These are phyloP conservation scores for Sapajus apella DNA, from an alignment of 2,113 vertebrate species.

Conservation along the genomic window DNA sequence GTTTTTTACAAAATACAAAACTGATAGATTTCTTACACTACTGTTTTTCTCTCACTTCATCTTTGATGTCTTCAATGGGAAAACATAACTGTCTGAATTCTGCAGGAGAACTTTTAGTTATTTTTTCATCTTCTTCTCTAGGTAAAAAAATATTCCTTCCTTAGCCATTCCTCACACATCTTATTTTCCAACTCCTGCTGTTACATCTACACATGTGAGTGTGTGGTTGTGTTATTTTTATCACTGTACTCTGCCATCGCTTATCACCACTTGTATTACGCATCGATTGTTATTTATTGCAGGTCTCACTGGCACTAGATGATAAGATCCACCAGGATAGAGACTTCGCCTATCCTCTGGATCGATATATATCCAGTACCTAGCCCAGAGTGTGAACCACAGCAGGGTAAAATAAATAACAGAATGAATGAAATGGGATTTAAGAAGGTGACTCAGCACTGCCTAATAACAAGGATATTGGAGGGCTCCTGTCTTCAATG, in stretches of 20 bases:
- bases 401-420: neutral
- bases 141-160: neutral
- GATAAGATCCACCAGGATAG: neutral
- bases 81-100: neutral
- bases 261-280: neutral
- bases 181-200: neutral
- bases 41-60: neutral
- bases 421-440: neutral
- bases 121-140: neutral
- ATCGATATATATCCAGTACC: neutral
- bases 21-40: neutral
- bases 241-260: neutral
- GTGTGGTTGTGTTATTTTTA: neutral
- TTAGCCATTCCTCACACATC: neutral
- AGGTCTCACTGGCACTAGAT: neutral
- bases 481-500: neutral
- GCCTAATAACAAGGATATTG: neutral
- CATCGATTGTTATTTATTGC: neutral
- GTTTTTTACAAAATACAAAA: neutral
- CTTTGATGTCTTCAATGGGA: neutral
- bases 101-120: neutral
- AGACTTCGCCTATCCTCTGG: neutral
- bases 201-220: neutral
- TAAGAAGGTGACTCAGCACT: neutral
- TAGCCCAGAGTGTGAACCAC: neutral